Conservation (phyloP, 2,888 invertebrate genomes). For the Chloroclysta siterata region DNA sequence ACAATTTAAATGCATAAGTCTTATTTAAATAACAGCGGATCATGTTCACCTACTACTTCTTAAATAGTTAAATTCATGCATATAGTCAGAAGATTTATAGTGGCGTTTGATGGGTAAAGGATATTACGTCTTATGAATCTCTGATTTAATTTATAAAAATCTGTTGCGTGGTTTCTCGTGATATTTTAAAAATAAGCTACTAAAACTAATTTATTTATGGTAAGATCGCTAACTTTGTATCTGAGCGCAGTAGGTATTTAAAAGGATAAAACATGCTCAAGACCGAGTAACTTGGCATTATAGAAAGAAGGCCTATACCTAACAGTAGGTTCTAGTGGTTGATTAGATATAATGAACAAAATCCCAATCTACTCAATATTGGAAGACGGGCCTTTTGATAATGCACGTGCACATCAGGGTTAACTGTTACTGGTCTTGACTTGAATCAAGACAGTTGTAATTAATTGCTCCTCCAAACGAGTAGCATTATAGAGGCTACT, state of each 20-base stretch:
- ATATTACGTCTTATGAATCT: neutral
- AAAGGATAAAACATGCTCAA: too few relatives aligned
- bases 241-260: too few relatives aligned
- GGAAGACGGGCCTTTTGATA: neutral
- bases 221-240: too few relatives aligned
- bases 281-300: too few relatives aligned
- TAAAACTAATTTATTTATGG: too few relatives aligned
- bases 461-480: constrained; percentile 7
- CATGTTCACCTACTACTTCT: neutral
- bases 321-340: too few relatives aligned
- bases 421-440: constrained; percentile 11
- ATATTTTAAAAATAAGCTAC: too few relatives aligned
- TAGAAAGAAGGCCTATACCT: too few relatives aligned
- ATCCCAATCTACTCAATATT: neutral
- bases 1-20: too few relatives aligned
- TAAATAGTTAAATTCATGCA: neutral
- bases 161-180: too few relatives aligned
- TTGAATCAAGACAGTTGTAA: constrained; percentile 9
- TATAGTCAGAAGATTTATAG: neutral
- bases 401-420: constrained; percentile 13
- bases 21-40: neutral
- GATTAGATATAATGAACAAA: too few relatives aligned
- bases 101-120: neutral
- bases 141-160: neutral
- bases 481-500: neutral